Conservation (phyloP, 2,888 invertebrate genomes). For the Adelognathus sp. region DNA sequence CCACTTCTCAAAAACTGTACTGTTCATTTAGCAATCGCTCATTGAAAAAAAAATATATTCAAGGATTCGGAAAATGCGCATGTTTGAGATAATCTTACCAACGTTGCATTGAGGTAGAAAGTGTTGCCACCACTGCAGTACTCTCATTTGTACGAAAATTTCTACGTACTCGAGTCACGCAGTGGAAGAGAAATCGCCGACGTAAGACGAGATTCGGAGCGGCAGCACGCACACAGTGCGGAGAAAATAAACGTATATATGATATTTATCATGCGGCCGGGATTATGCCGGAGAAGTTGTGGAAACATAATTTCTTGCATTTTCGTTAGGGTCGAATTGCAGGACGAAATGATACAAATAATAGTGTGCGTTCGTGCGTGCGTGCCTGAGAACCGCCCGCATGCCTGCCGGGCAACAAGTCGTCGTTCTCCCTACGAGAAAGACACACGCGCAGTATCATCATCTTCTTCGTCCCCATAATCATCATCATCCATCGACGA, state of each 20-base stretch:
- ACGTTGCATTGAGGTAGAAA: no score
- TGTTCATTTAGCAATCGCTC: no score
- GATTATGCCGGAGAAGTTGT: not conserved
- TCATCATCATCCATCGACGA: constrained; percentile 25
- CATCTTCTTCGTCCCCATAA: constrained; percentile 44
- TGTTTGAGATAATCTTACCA: no score
- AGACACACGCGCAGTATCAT: constrained; percentile 44
- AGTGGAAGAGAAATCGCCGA: not conserved
- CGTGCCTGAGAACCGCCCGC: constrained; percentile 38
- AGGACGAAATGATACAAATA: constrained; percentile 39
- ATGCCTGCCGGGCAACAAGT: not conserved
- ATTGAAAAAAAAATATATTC: no score
- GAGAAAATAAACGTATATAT: not conserved
- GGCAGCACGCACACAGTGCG: not conserved
- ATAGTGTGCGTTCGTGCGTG: constrained; percentile 22
- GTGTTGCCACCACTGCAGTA: no score
- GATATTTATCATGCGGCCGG: not conserved
- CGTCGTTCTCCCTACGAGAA: not conserved
- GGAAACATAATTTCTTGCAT: constrained; percentile 35
- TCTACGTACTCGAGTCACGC: not conserved
- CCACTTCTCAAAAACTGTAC: no score
- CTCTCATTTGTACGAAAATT: no score
- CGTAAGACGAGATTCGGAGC: not conserved
- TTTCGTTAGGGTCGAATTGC: constrained; percentile 42
- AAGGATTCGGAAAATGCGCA: no score